A percentile compares a stretch with the other conserved stretches of the same genome.
phyloP scores from a whole-genome alignment of 2,797 vertebrate genomes.

The Prionace glauca region DNA sequence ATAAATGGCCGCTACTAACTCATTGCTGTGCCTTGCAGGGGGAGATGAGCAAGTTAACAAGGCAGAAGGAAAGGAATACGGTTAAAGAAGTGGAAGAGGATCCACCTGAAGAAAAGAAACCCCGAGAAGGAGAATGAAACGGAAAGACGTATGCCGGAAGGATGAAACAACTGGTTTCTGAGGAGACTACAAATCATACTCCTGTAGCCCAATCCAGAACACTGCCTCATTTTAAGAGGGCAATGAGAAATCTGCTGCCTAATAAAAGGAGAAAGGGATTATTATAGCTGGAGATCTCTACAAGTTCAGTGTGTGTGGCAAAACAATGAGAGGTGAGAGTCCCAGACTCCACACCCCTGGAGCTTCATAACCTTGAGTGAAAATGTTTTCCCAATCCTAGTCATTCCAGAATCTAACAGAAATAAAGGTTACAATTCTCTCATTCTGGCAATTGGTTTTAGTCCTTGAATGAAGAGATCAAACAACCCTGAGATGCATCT shows the following conservation, averaged over 20 bases:
- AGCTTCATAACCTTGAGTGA: conserved; percentile 12
- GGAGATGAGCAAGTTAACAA: background rate
- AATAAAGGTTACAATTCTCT: conserved; percentile 24
- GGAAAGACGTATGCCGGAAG: background rate
- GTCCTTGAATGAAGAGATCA: background rate
- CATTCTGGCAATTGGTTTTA: background rate
- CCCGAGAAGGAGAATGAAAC: background rate
- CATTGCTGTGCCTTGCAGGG: background rate
- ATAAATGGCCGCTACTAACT: background rate
- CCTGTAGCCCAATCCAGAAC: background rate
- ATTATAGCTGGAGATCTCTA: background rate
- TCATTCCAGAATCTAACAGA: conserved; percentile 34
- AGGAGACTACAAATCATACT: background rate
- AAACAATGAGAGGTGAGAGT: background rate
- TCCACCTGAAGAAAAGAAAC: background rate
- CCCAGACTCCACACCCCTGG: no score
- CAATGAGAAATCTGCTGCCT: background rate
- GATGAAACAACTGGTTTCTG: no score
- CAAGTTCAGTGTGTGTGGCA: background rate
- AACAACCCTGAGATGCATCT: no score
- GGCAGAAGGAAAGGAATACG: background rate
- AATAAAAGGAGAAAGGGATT: conserved; percentile 6
- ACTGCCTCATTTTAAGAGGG: background rate
- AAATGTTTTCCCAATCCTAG: background rate
- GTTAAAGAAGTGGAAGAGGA: background rate